These are phyloP conservation scores for Zootoca vivipara DNA, from an alignment of 2,113 vertebrate genomes.

Conservation along the genomic window DNA sequence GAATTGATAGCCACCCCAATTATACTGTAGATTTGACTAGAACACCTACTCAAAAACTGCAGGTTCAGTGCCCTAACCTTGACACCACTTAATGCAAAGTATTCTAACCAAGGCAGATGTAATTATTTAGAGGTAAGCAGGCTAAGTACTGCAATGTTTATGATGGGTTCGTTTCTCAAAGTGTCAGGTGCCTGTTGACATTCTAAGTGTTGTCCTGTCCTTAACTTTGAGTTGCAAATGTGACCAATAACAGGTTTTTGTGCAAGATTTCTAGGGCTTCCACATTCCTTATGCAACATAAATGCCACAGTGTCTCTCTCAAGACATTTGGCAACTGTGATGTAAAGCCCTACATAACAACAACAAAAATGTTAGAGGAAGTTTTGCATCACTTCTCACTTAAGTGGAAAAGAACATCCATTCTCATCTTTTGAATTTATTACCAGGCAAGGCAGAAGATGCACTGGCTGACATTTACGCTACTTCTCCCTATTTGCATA, in stretches of 20 bases:
- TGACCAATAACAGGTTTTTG: conserved; percentile 40
- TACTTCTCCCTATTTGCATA: background rate
- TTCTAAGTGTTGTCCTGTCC: background rate
- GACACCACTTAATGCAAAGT: background rate
- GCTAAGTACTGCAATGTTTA: background rate
- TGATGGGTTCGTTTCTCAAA: background rate
- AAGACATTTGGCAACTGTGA: conserved; percentile 29
- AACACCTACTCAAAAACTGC: background rate
- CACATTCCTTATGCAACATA: background rate
- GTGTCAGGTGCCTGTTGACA: conserved; percentile 1
- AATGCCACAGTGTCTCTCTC: conserved; percentile 23
- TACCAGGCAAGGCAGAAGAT: background rate
- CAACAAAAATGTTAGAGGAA: conserved; percentile 41
- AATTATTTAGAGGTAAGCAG: background rate
- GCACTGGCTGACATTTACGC: background rate
- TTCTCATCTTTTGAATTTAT: background rate
- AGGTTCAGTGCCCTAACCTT: background rate
- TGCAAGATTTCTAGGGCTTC: conserved; percentile 16
- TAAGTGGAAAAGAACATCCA: conserved; percentile 16
- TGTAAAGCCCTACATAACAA: conserved; percentile 51
- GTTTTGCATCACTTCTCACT: conserved; percentile 36
- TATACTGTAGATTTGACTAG: background rate
- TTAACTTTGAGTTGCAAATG: background rate
- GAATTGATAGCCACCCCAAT: background rate
- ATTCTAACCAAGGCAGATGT: background rate